Evolutionary conservation across 2,113 vertebrate species (phyloP), one percentile per base, ranked within the genome.

Genomic region (Tympanuchus pallidicinctus): DNA sequence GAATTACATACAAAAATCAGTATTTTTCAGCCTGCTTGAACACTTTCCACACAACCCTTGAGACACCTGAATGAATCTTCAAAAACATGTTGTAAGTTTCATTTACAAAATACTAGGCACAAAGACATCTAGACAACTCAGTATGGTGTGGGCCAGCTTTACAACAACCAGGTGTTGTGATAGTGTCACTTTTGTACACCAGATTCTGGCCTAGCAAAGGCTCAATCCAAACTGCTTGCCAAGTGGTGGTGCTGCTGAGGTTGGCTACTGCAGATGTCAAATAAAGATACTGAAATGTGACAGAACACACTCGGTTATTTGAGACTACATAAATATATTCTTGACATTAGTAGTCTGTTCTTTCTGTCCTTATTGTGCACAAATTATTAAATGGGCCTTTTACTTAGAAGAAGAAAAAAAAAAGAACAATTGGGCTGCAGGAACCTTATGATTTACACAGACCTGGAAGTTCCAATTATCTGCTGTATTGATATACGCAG

Each of bases 91-190:
- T 30, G 13, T 16, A 75, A 65, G 8, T 42, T 85, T 64, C 3
- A 4, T 79, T 66, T 66, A 43, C 40, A 54, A 90, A 90, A 36
- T 40, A 71, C 78, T 0, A 2, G 67, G 24, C 1, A 1, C 20
- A 54, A 82, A 43, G 63, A 79, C 24, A 60, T 27, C 18, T 2
- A 36, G 17, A 79, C 21, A 71, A 40, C 20, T 36, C 21, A 65
- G 20, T 3, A 15, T 24, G 21, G 18, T 21, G 72, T 18, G 38
- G 32, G 28, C 0, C 1, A 32, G 1, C 0, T 54, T 48, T 80
- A 13, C 59, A 64, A 69, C 2, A 16, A 25, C 18, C n/a, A 52
- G 50, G 36, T n/a, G 76, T 85, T 0, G 1, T 43, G 17, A 28
- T 11, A 11, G 4, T 52, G 16, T 48, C 27, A 4, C 6, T 15